These are phyloP conservation scores for Sesia bembeciformis DNA, from an alignment of 2,888 invertebrate species.

Conservation along the genomic window DNA sequence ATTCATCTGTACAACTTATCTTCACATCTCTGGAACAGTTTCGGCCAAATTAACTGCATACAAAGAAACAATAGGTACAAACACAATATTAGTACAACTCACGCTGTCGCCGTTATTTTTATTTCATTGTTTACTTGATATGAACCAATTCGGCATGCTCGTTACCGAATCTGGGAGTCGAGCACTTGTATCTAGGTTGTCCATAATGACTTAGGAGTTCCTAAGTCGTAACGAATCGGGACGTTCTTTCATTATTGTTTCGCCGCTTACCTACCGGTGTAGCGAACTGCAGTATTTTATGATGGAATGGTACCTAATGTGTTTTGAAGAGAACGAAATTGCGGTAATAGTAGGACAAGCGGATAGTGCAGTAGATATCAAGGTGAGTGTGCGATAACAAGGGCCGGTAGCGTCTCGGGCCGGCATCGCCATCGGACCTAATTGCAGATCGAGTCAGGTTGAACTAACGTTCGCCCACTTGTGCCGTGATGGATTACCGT, in stretches of 20 bases:
- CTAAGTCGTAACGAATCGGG: conserved; percentile 7
- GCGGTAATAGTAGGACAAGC: not conserved
- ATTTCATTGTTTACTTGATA: conserved; percentile 39
- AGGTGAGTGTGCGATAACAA: conserved; percentile 9
- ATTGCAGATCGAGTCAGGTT: conserved; percentile 18
- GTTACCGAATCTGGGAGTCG: conserved; percentile 26
- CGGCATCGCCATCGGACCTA: conserved; percentile 1
- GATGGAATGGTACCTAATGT: not conserved
- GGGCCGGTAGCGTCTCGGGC: conserved; percentile 10
- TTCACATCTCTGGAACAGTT: conserved; percentile 28
- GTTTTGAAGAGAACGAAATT: not conserved
- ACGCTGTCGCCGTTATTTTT: conserved; percentile 25
- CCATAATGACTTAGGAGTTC: conserved; percentile 17
- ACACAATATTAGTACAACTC: conserved; percentile 29
- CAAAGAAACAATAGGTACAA: conserved; percentile 29
- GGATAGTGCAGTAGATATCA: conserved; percentile 6
- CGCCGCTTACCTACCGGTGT: conserved; percentile 1
- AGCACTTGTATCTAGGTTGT: conserved; percentile 28
- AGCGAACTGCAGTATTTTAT: no score
- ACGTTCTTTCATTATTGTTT: conserved; percentile 5
- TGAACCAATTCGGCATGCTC: conserved; percentile 29
- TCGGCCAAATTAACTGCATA: conserved; percentile 39
- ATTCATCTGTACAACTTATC: conserved; percentile 39
- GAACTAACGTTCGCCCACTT: conserved; percentile 25
- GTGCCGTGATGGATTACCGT: conserved; percentile 43